Evolutionary conservation across 2,113 vertebrate species (phyloP).

Genomic region (Saccopteryx leptura): DNA sequence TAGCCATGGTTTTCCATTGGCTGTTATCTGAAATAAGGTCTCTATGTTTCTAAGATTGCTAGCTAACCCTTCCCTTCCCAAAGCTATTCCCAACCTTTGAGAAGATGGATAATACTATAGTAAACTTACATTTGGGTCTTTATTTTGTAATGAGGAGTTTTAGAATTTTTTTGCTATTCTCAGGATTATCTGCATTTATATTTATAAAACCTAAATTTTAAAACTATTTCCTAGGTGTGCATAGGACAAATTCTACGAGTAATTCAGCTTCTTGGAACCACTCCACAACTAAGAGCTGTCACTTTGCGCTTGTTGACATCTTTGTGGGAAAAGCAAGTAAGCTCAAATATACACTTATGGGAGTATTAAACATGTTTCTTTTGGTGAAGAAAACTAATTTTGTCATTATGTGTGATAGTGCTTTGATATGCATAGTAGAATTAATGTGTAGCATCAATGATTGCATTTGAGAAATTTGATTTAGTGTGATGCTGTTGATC

Average conservation of each 20-base stretch:
- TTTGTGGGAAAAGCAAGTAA: constrained; percentile 98
- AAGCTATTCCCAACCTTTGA: neutral
- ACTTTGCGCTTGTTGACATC: constrained; percentile 93
- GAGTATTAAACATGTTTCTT: neutral
- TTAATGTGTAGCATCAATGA: neutral
- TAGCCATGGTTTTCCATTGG: constrained; percentile 14
- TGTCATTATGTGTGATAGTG: neutral
- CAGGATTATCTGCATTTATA: neutral
- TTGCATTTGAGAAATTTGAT: constrained; percentile 7
- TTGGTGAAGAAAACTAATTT: neutral
- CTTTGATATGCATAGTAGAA: constrained; percentile 31
- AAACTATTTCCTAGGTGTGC: constrained; percentile 91
- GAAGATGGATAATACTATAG: neutral
- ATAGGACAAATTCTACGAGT: constrained; percentile 93
- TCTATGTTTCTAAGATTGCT: neutral
- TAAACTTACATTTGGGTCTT: neutral
- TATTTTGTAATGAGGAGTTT: neutral
- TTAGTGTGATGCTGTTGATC: constrained; percentile 11
- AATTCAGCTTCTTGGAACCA: constrained; percentile 91
- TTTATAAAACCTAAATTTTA: neutral
- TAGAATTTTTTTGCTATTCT: neutral
- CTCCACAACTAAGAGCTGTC: constrained; percentile 92
- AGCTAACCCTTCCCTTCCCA: neutral
- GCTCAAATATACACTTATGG: neutral
- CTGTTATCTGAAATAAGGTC: neutral